Evolutionary conservation across 1,140 invertebrate species (phyloP).

Genomic region (Papilio dardanus): DNA sequence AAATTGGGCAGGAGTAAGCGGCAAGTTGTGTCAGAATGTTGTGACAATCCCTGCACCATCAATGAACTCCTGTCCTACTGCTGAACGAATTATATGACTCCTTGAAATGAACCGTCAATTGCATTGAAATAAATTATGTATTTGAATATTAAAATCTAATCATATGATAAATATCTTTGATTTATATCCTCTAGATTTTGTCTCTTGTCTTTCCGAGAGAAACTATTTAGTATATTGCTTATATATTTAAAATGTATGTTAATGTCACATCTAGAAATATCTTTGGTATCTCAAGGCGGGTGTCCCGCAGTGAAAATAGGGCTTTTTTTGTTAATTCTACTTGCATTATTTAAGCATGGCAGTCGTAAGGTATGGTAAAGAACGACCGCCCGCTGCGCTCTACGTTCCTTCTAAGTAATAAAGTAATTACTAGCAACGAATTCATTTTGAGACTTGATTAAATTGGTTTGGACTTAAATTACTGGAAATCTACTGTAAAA

Average conservation of each 20-base stretch:
- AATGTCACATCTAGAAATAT: not conserved
- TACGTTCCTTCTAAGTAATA: conserved; percentile 6
- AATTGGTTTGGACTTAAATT: not conserved
- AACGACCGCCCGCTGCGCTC: not conserved
- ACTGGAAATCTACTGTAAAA: too few species aligned
- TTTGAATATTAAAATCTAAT: not conserved
- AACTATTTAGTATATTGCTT: not conserved
- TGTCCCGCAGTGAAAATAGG: not conserved
- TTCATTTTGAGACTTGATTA: not conserved
- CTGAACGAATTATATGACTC: not conserved
- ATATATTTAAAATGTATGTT: not conserved
- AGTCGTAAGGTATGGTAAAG: not conserved
- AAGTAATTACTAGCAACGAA: not conserved
- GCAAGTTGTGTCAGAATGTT: conserved; percentile 51
- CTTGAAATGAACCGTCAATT: not conserved
- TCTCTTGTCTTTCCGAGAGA: not conserved
- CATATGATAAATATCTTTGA: not conserved
- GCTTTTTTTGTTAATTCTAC: not conserved
- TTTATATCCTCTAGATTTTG: not conserved
- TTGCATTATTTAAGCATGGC: conserved; percentile 1
- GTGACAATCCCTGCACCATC: conserved; percentile 46
- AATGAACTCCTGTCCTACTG: conserved; percentile 46
- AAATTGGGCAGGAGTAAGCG: conserved; percentile 44
- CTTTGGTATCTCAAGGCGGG: not conserved
- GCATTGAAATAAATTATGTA: not conserved